A percentile compares a stretch with the other conserved stretches of the same genome.
Conservation (phyloP, 2,888 invertebrate species). For the Ornithoptera alexandrae region DNA sequence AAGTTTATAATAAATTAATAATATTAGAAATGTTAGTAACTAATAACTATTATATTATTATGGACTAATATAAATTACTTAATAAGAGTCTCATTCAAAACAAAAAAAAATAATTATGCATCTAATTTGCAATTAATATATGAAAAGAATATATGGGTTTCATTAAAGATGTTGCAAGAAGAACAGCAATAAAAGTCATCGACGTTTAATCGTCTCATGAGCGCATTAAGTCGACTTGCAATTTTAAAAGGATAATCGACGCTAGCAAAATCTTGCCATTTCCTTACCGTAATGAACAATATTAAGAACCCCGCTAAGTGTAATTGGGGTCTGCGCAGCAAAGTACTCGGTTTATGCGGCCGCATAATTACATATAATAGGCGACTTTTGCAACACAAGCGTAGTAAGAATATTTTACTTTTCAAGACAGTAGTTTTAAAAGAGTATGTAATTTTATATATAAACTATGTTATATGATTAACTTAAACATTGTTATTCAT, state of each 20-base stretch:
- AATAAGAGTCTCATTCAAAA: too few relatives aligned
- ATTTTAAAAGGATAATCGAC: conserved; percentile 61
- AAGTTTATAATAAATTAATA: too few relatives aligned
- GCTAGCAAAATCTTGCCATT: conserved; percentile 70
- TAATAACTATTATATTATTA: too few relatives aligned
- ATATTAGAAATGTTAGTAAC: too few relatives aligned
- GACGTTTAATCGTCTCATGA: conserved; percentile 36
- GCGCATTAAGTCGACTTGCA: conserved; percentile 33
- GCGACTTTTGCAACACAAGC: conserved; percentile 71
- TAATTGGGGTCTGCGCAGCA: conserved; percentile 69
- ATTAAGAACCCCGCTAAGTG: conserved; percentile 71
- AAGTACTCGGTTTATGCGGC: conserved; percentile 71
- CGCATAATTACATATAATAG: conserved; percentile 75
- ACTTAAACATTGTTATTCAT: conserved; percentile 30
- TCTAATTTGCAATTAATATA: not conserved
- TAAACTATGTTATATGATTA: conserved; percentile 33
- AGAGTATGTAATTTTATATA: conserved; percentile 50
- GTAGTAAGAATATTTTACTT: conserved; percentile 66
- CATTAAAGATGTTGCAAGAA: not conserved
- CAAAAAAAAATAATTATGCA: too few relatives aligned
- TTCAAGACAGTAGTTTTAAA: conserved; percentile 65
- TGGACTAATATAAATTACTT: too few relatives aligned
- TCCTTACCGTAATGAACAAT: conserved; percentile 74
- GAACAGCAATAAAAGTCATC: conserved; percentile 20
- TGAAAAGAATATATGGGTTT: not conserved